phyloP scores from a whole-genome alignment of 2,888 invertebrate species.

The Nemapogon koenigi region DNA sequence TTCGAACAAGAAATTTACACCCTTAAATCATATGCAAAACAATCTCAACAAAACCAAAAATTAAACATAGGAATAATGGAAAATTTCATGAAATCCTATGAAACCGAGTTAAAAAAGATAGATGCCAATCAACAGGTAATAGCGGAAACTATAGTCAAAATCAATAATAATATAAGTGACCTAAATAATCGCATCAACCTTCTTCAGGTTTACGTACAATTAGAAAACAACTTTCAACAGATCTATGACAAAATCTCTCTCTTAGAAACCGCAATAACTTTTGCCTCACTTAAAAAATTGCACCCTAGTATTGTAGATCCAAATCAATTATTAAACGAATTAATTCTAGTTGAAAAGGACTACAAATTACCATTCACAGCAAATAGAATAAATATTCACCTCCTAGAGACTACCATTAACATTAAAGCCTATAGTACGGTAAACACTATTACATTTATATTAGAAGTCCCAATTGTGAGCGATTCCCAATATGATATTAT shows the following conservation, averaged over 20 bases:
- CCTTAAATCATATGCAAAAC: not conserved
- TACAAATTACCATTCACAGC: not conserved
- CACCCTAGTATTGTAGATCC: constrained; percentile 2
- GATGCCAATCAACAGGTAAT: not conserved
- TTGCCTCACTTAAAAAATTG: not conserved
- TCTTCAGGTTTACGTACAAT: not conserved
- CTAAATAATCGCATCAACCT: not conserved
- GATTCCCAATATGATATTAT: not conserved
- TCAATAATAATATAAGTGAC: not conserved
- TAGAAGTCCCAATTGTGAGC: constrained; percentile 3
- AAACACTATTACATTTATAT: not conserved
- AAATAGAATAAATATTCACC: constrained; percentile 1
- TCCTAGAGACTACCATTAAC: not conserved
- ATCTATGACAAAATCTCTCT: constrained; percentile 1
- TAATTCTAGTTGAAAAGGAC: not conserved
- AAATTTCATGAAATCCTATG: not conserved
- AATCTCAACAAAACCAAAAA: not conserved
- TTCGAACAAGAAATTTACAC: constrained; percentile 1
- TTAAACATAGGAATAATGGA: constrained; percentile 1
- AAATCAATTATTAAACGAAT: not conserved
- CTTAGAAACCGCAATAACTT: constrained; percentile 3
- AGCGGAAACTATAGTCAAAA: not conserved
- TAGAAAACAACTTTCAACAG: constrained; percentile 2
- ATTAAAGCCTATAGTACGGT: constrained; percentile 5
- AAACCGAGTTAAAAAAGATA: not conserved